Evolutionary conservation across 1,140 invertebrate genomes (phyloP), one percentile per base, ranked within the genome.

Genomic region (Platorchestia sp.): DNA sequence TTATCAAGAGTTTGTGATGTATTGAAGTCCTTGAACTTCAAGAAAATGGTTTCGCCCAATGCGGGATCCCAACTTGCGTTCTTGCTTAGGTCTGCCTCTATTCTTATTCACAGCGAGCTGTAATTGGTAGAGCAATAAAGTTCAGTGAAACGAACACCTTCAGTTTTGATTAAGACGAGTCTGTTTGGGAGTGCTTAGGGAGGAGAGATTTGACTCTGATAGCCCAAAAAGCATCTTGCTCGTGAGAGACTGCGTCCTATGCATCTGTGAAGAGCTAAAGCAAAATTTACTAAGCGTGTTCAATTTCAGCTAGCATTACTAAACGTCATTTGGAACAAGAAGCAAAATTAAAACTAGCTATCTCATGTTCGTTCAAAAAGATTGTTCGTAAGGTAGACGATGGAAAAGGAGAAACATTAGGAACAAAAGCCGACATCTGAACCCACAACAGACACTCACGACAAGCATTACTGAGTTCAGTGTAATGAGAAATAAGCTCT

Each of bases 131-230:
- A 42, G 41, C 87, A 43, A 90, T 90, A 42, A 42, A 43, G 44
- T 45, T 45, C 41, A 90, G 87, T 90, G 87, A 90, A 90, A 90
- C 41, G 87, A 43, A 90, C 44, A 90, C 87, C 87, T 90, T 45
- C 41, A 42, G 19, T 27, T 75, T 90, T 90, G 87, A 90, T 90
- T 90, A 90, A 90, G 87, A 90, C 41, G 87, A 90, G 87, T 90
- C 59, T 75, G 59, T 36, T 22, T 75, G 27, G 59, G 59, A 75
- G 59, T 75, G 59, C 59, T 3, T 22, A 75, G 59, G 59, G 59
- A 75, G 59, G 59, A 75, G 36, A 75, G 59, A 75, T 75, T 27
- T 75, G 36, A 75, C 59, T 75, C 59, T 3, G 59, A 75, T 75
- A 75, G 59, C 59, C 59, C 10, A 75, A 27, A 27, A 75, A 75